phyloP scores from a whole-genome alignment of 2,888 invertebrate genomes.

The Quadroppia sp. region DNA sequence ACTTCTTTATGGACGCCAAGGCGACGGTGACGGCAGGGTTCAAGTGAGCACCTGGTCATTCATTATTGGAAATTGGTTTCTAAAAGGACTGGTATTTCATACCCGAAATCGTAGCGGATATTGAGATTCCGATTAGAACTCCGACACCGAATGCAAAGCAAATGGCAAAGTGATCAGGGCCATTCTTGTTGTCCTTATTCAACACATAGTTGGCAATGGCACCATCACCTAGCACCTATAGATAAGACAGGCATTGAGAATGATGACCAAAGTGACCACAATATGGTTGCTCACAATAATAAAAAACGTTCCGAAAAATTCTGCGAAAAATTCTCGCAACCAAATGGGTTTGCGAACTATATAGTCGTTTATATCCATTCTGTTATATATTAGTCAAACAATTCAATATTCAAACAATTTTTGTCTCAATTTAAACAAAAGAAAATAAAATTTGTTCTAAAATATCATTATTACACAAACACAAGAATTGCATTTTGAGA shows the following conservation, averaged over 20 bases:
- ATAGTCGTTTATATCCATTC: conserved; percentile 34
- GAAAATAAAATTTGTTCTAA: too few species aligned
- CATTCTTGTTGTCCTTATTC: conserved; percentile 21
- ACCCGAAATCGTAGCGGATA: conserved; percentile 39
- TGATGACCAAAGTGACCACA: neutral
- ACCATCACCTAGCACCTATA: conserved; percentile 27
- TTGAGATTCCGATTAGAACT: conserved; percentile 40
- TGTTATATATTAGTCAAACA: too few species aligned
- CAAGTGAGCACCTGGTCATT: neutral
- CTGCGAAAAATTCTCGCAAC: conserved; percentile 36
- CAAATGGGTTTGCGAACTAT: too few species aligned
- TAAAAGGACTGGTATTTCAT: neutral
- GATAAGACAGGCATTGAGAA: too few species aligned
- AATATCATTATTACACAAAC: too few species aligned
- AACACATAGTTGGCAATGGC: conserved; percentile 36
- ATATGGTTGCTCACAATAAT: conserved; percentile 24
- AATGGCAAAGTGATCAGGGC: conserved; percentile 41
- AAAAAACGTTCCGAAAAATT: conserved; percentile 37
- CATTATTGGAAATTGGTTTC: too few species aligned
- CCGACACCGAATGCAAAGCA: conserved; percentile 53
- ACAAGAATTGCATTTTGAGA: too few species aligned
- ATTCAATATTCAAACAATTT: too few species aligned
- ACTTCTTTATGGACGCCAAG: conserved; percentile 53
- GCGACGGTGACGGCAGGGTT: conserved; percentile 43
- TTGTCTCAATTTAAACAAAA: too few species aligned